phyloP scores from a whole-genome alignment of 2,797 vertebrate species.

The Aulostomus chinensis region DNA sequence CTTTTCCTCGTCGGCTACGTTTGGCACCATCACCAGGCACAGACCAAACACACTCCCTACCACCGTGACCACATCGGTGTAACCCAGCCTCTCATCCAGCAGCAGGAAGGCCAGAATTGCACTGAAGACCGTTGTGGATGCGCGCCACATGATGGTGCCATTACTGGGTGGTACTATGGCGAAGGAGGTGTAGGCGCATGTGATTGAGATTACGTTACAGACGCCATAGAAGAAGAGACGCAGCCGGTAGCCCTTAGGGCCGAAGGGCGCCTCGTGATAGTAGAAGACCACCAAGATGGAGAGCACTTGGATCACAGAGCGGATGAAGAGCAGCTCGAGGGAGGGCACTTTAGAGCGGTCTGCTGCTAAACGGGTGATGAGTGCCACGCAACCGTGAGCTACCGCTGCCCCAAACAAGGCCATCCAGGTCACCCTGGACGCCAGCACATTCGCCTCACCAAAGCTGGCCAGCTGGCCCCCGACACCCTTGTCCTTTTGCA shows the following conservation, averaged over 20 bases:
- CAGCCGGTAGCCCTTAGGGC: slow-evolving; percentile 91
- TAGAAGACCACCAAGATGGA: slow-evolving; percentile 92
- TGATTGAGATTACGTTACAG: slow-evolving; percentile 98
- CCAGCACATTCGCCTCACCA: slow-evolving; percentile 87
- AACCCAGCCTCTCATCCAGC: slow-evolving; percentile 91
- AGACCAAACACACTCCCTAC: slow-evolving; percentile 92
- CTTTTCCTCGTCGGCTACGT: slow-evolving; percentile 90
- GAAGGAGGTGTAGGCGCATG: slow-evolving; percentile 97
- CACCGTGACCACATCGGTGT: slow-evolving; percentile 88
- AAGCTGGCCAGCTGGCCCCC: slow-evolving; percentile 85
- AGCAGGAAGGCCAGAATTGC: slow-evolving; percentile 93
- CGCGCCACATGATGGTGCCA: slow-evolving; percentile 98
- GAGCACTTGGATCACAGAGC: slow-evolving; percentile 94
- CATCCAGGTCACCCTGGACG: slow-evolving; percentile 91
- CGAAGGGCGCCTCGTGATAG: slow-evolving; percentile 92
- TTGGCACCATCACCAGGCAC: slow-evolving; percentile 97
- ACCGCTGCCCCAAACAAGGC: slow-evolving; percentile 92
- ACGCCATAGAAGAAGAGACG: slow-evolving; percentile 95
- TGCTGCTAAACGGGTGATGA: slow-evolving; percentile 92
- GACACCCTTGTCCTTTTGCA: slow-evolving; percentile 74
- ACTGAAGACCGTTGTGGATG: slow-evolving; percentile 95
- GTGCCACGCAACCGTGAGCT: slow-evolving; percentile 94
- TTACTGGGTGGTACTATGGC: slow-evolving; percentile 97
- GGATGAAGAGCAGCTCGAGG: slow-evolving; percentile 96
- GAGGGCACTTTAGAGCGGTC: slow-evolving; percentile 98